phyloP scores from a whole-genome alignment of 2,113 vertebrate species.

The Halcyon malimbica region DNA sequence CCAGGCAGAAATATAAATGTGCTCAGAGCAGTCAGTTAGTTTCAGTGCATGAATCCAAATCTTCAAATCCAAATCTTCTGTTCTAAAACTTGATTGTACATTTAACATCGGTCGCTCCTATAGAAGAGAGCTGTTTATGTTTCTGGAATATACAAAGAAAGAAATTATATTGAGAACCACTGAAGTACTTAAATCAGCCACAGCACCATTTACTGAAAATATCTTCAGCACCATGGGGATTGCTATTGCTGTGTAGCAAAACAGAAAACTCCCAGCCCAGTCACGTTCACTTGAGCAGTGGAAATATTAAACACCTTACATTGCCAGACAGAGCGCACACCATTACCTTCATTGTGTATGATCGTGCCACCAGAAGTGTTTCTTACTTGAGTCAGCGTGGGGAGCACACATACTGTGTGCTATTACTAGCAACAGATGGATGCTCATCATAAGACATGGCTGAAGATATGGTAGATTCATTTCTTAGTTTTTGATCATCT shows the following conservation, averaged over 20 bases:
- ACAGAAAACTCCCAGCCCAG: background rate
- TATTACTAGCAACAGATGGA: background rate
- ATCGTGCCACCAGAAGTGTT: background rate
- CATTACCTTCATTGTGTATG: background rate
- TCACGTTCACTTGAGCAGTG: background rate
- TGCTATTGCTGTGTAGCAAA: background rate
- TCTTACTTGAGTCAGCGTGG: background rate
- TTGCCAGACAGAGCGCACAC: background rate
- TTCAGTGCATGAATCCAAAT: background rate
- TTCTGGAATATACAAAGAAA: background rate
- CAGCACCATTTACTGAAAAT: background rate
- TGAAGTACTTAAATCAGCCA: background rate
- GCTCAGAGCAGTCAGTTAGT: background rate
- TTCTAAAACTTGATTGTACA: background rate
- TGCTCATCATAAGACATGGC: background rate
- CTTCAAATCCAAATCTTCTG: background rate
- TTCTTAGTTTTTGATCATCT: background rate
- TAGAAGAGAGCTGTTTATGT: background rate
- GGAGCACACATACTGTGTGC: no score
- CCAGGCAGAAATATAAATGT: background rate
- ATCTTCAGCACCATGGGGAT: background rate
- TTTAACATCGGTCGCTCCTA: background rate
- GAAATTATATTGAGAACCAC: background rate
- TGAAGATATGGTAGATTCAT: background rate
- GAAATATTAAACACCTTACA: background rate